phyloP scores from a whole-genome alignment of 2,113 vertebrate genomes.

The Oryzias melastigma region DNA sequence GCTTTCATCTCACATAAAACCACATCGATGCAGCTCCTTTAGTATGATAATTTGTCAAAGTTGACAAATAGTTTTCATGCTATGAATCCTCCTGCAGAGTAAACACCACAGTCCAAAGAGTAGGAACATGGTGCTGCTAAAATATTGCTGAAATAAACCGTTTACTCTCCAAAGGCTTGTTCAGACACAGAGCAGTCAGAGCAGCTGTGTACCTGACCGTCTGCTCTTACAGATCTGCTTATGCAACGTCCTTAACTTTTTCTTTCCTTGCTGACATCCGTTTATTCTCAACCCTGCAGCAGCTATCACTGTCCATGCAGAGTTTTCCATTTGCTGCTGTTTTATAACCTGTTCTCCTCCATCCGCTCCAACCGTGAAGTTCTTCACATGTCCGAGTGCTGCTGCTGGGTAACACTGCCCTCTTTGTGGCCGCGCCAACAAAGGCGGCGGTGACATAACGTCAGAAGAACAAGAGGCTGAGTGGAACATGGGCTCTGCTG shows the following conservation, averaged over 20 bases:
- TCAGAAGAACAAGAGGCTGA: background rate
- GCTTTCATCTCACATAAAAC: too few relatives aligned
- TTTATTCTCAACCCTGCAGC: background rate
- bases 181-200: too few relatives aligned
- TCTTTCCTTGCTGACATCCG: background rate
- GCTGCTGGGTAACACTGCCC: constrained; percentile 64
- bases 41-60: too few relatives aligned
- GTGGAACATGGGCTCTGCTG: constrained; percentile 20
- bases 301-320: background rate
- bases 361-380: constrained; percentile 15
- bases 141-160: too few relatives aligned
- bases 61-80: too few relatives aligned
- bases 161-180: too few relatives aligned
- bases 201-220: too few relatives aligned
- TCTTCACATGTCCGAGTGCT: constrained; percentile 37
- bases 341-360: background rate
- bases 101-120: too few relatives aligned
- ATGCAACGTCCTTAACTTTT: background rate
- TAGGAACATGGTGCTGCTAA: too few relatives aligned
- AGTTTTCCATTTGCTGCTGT: constrained; percentile 1
- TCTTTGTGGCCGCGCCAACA: constrained; percentile 73
- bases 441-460: constrained; percentile 70
- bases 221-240: background rate
- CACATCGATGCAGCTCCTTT: too few relatives aligned
- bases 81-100: too few relatives aligned